Percentiles rank a stretch among this genome's conserved stretches.
These are phyloP conservation scores for Caenorhabditis macrosperma DNA, from an alignment of 2,888 invertebrate species.

Conservation along the genomic window DNA sequence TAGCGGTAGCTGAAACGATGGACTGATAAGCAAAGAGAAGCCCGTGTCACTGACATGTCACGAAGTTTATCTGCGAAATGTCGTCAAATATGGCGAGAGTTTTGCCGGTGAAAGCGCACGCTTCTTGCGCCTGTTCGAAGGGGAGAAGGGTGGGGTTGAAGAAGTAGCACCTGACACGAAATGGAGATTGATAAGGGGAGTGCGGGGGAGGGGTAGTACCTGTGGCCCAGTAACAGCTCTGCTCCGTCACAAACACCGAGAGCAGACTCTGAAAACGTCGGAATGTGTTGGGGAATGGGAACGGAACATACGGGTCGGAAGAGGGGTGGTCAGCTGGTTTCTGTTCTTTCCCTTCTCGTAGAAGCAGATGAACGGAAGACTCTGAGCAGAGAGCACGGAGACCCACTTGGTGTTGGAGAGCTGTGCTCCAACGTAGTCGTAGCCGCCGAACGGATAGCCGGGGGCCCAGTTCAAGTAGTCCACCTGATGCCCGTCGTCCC, in stretches of 20 bases:
- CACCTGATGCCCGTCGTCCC: constrained; percentile 14
- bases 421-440: constrained; percentile 34
- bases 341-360: constrained; percentile 26
- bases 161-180: constrained; percentile 43
- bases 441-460: constrained; percentile 42
- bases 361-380: constrained; percentile 45
- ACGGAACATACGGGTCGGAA: constrained; percentile 10
- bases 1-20: constrained; percentile 35
- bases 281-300: not conserved
- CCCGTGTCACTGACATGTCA: constrained; percentile 20
- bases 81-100: constrained; percentile 49
- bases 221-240: constrained; percentile 34
- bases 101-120: constrained; percentile 27
- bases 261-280: constrained; percentile 20
- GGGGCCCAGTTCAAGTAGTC: constrained; percentile 29
- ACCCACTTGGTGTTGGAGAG: constrained; percentile 43
- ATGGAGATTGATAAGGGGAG: not conserved
- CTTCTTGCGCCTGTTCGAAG: constrained; percentile 11
- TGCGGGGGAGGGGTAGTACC: constrained; percentile 10
- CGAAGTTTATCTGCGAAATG: constrained; percentile 34
- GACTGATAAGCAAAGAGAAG: not conserved
- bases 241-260: constrained; percentile 24
- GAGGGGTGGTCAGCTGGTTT: constrained; percentile 9
- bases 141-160: constrained; percentile 34
- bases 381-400: constrained; percentile 1